Base-by-base conservation (phyloP, 1,140 invertebrate genomes). In the Proctacanthus coquilletti region DNA sequence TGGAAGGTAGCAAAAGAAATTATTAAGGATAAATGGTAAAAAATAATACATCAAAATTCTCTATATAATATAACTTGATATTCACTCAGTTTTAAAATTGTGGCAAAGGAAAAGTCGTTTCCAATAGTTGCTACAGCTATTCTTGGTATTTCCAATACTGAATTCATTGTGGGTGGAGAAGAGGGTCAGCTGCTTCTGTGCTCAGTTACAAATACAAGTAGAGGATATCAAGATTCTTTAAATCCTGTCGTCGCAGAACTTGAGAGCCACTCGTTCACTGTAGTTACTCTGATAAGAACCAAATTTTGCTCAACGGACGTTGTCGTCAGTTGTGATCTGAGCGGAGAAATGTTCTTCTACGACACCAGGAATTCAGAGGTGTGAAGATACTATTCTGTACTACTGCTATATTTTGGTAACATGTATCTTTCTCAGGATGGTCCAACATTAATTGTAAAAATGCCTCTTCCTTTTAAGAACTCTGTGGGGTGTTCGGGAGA, bases 391-490 rank as follows among this genome's bases (percentile, higher is more conserved):
- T 27, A 27, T 27, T 27, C 13, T 9, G 8, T 27, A 9, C 23
- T 27, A 27, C 13, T 27, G 8, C 8, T 40, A 8, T 39, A 4
- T 29, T 1, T 10, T 18, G n/a, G 5, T 27, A 27, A 27, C 23
- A 27, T 13, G 13, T 14, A 30, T 25, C 4, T 21, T 35, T 33
- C 3, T 8, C n/a, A 57, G 54, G 52, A 57, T 21, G 40, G 40
- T 11, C 41, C 42, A 2, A 48, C 50, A 30, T 34, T 53, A 9
- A 47, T 55, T 38, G 43, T 54, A 14, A 49, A 53, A 38, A 58
- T 57, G 5, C 55, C 55, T 3, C 21, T 58, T 20, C 55, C 55
- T 0, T 58, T 58, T n/a, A 58, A 55, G 37, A 58, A 52, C 19
- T 42, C 43, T 4, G 44, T 58, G 1, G 48, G 51, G 13, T 52